Evolutionary conservation across 2,888 invertebrate species (phyloP).

Genomic region (Macropis europaea): DNA sequence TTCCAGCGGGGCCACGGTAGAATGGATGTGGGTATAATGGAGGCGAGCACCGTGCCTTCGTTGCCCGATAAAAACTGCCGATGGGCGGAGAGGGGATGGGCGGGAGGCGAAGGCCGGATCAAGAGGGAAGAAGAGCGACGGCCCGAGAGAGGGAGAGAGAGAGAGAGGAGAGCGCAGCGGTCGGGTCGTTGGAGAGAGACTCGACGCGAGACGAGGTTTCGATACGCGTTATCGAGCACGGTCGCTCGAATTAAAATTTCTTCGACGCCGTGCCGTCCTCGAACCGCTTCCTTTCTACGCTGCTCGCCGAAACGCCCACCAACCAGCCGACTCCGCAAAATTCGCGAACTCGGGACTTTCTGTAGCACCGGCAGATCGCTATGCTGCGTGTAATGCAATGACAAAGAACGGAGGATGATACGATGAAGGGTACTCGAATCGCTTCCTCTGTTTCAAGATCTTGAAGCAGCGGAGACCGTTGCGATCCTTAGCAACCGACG

Average conservation of each 20-base stretch:
- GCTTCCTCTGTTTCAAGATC: no score
- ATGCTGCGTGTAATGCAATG: no score
- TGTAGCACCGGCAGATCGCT: no score
- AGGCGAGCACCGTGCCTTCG: slow-evolving; percentile 66
- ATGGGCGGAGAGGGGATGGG: slow-evolving; percentile 55
- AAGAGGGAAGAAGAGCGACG: slow-evolving; percentile 9
- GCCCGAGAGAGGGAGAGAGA: not conserved
- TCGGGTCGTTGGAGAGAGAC: slow-evolving; percentile 51
- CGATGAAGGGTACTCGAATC: no score
- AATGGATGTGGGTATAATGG: slow-evolving; percentile 67
- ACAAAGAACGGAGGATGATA: no score
- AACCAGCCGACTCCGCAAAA: slow-evolving; percentile 2
- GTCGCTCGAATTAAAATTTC: slow-evolving; percentile 64
- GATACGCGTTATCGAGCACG: slow-evolving; percentile 67
- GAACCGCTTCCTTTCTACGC: slow-evolving; percentile 40
- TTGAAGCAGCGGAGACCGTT: no score
- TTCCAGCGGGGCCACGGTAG: slow-evolving; percentile 61
- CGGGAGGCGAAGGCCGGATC: slow-evolving; percentile 27
- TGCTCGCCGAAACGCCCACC: slow-evolving; percentile 36
- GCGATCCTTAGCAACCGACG: no score
- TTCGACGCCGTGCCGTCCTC: slow-evolving; percentile 48
- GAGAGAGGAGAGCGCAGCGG: slow-evolving; percentile 20
- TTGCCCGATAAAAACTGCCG: slow-evolving; percentile 66
- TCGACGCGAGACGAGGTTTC: slow-evolving; percentile 60
- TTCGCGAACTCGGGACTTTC: slow-evolving; percentile 17